Percentiles rank a stretch among this genome's conserved stretches.
These are phyloP conservation scores for Propithecus perrieri DNA, from an alignment of 2,797 vertebrate species.

Conservation along the genomic window DNA sequence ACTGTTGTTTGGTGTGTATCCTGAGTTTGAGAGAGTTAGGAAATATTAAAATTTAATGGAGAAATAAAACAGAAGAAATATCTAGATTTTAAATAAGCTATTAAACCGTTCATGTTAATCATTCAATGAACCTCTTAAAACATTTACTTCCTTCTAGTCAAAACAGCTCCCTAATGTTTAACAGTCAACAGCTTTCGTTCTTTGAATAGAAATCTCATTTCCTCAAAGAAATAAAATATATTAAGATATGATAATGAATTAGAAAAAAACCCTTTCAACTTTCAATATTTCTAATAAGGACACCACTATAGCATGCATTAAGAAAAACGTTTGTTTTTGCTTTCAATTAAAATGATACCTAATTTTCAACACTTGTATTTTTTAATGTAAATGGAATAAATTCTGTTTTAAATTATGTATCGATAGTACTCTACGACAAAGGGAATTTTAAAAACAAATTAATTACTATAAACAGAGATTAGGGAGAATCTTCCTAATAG, in stretches of 20 bases:
- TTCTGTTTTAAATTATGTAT: not conserved
- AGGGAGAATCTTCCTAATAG: not conserved
- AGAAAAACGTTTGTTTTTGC: not conserved
- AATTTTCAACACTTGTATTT: not conserved
- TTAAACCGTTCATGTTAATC: slow-evolving; percentile 55
- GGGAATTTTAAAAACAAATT: not conserved
- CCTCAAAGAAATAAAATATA: not conserved
- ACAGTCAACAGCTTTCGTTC: not conserved
- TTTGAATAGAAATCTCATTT: not conserved
- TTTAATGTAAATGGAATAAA: not conserved
- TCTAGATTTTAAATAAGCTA: not conserved
- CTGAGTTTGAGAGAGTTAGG: not conserved
- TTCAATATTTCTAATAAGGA: not conserved
- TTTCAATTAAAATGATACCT: not conserved
- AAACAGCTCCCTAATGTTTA: not conserved
- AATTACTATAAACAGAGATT: not conserved
- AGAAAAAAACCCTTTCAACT: not conserved
- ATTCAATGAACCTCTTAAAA: slow-evolving; percentile 49
- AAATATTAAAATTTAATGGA: not conserved
- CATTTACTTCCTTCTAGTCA: not conserved
- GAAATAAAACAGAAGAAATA: not conserved
- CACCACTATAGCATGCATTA: not conserved
- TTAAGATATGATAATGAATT: not conserved
- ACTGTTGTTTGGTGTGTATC: not conserved
- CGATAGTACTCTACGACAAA: not conserved